Base-by-base conservation (phyloP, 2,113 vertebrate species). In the Atherinomorus stipes region DNA sequence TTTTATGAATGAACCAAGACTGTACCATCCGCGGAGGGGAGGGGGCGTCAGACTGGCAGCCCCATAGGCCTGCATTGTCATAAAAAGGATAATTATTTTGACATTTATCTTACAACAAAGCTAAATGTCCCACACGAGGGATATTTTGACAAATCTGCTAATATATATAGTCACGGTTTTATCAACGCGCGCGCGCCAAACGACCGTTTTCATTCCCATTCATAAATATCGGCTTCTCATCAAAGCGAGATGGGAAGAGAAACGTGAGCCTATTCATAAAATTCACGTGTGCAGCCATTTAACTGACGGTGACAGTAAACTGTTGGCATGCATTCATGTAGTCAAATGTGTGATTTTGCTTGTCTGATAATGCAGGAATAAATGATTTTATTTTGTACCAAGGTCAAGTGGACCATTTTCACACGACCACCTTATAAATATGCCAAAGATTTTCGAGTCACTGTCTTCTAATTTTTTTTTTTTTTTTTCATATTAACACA, bases 1-100 rank as follows among this genome's bases (percentile, higher is more conserved):
- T 94, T 95, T 95, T 95, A 95, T 95, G 94, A 95, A 95, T 95
- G 94, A 94, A 95, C 89, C 71, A 59, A 90, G 93, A 86, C 80
- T 89, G 92, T 93, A 94, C 94, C 94, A 95, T 91, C 89, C 45
- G 25, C 11, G 40, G 47, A 47, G 81, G 82, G 81, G 81, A 76
- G 86, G 80, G 83, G 85, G 80, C 19, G 60, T 68, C 57, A 57
- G 57, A 64, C 76, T 58, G 59, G 40, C 74, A 62, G 61, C 28
- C 81, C 84, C 64, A 71, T 37, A 42, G 49, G 38, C 61, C 61
- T 38, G 52, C 50, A 69, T 83, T 56, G 68, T 61, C 23, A 28
- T 10, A 19, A 49, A 54, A 62, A 83, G 40, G 0, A 34, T 8
- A 7, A 49, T 52, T 69, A 28, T 69, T 67, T 66, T 25, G 22